Conservation (phyloP, 30 jellyfish, hydroid and myxozoan genomes). For the Turritopsis rubra region DNA sequence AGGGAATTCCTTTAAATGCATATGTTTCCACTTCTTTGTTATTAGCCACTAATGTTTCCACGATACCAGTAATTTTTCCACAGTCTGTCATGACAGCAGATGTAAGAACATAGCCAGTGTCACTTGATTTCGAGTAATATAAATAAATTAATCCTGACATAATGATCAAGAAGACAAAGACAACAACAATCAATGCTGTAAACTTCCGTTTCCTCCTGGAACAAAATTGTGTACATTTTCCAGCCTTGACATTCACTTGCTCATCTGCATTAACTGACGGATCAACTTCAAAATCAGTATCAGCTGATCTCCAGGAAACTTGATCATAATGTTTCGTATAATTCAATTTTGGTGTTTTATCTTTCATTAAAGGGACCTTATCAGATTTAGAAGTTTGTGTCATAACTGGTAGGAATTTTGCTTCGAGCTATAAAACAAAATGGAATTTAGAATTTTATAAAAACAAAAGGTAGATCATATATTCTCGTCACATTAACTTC, state of each 20-base stretch:
- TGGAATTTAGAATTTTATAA: no score
- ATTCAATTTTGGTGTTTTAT: constrained; percentile 17
- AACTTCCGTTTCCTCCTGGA: constrained; percentile 25
- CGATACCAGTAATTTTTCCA: constrained; percentile 20
- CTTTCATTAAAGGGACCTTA: constrained; percentile 6
- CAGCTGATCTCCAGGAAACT: constrained; percentile 47
- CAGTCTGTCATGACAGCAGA: constrained; percentile 23
- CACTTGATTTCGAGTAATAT: constrained; percentile 20
- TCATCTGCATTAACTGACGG: constrained; percentile 26
- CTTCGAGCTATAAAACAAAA: background rate
- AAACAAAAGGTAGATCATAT: no score
- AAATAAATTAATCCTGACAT: constrained; percentile 32
- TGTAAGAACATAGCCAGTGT: background rate
- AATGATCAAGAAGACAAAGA: constrained; percentile 14
- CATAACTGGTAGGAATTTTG: background rate
- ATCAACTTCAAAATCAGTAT: constrained; percentile 35
- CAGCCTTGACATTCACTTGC: background rate
- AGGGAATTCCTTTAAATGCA: constrained; percentile 80
- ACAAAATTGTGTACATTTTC: background rate
- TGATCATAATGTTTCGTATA: constrained; percentile 43
- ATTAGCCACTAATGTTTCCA: constrained; percentile 10
- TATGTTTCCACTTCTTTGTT: constrained; percentile 19
- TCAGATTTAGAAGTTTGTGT: background rate
- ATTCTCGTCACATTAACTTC: no score
- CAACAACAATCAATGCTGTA: constrained; percentile 32